phyloP scores from a whole-genome alignment of 2,113 vertebrate species.

The Sinocyclocheilus anshuiensis region DNA sequence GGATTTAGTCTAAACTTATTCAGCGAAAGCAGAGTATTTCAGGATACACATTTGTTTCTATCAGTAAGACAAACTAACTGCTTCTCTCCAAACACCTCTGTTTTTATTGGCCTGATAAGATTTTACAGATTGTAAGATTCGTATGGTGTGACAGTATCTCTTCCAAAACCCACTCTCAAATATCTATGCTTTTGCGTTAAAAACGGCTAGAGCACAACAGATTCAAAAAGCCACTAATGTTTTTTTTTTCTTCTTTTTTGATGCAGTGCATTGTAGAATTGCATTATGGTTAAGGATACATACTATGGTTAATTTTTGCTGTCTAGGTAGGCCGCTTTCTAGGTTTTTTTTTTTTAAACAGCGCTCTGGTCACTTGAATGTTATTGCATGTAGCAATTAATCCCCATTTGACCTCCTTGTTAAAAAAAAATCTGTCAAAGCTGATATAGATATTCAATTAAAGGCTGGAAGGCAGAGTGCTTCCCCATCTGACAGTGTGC shows the following conservation, averaged over 20 bases:
- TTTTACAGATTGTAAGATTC: neutral
- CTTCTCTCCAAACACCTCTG: neutral
- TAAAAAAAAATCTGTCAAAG: slow-evolving; percentile 69
- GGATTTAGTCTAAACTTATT: neutral
- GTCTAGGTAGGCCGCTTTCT: neutral
- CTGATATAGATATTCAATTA: slow-evolving; percentile 71
- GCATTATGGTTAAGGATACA: neutral
- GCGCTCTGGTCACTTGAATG: slow-evolving; percentile 58
- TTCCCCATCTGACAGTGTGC: slow-evolving; percentile 64
- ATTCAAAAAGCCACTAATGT: no score
- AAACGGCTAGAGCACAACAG: no score
- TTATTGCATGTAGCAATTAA: slow-evolving; percentile 66
- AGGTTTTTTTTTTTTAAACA: neutral
- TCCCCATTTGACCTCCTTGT: slow-evolving; percentile 67
- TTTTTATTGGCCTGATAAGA: neutral
- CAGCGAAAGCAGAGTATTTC: neutral
- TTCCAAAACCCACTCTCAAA: no score
- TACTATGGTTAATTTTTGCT: neutral
- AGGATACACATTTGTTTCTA: slow-evolving; percentile 5
- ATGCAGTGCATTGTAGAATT: neutral
- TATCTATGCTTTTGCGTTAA: no score
- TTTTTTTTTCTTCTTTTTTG: neutral
- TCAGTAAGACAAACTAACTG: neutral
- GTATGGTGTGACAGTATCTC: no score
- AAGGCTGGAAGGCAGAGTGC: slow-evolving; percentile 50